A percentile compares a stretch with the other conserved stretches of the same genome.
Conservation (phyloP, 2,113 vertebrate genomes). For the Phycodurus eques region DNA sequence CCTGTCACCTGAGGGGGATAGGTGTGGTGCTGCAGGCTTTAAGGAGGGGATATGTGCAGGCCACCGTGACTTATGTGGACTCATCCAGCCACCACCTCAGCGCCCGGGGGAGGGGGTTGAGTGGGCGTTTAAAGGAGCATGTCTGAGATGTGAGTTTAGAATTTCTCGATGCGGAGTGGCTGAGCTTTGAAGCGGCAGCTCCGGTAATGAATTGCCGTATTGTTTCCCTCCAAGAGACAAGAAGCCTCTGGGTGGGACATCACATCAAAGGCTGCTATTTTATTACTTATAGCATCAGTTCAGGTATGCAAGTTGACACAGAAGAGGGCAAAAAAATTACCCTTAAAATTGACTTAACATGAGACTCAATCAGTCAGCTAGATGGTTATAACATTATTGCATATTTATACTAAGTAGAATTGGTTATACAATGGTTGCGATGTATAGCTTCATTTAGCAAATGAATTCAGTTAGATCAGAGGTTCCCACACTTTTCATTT, state of each 20-base stretch:
- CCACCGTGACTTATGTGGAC: conserved; percentile 69
- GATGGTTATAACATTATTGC: not conserved
- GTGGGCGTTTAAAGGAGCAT: conserved; percentile 61
- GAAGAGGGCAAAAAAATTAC: conserved; percentile 54
- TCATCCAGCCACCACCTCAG: conserved; percentile 67
- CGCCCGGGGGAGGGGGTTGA: conserved; percentile 54
- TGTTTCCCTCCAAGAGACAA: conserved; percentile 57
- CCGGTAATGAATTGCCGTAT: conserved; percentile 71
- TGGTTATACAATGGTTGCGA: too few species aligned
- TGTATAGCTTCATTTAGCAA: too few species aligned
- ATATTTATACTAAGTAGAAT: not conserved
- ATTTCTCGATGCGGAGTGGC: conserved; percentile 61
- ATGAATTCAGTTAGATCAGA: too few species aligned
- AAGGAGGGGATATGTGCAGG: conserved; percentile 57
- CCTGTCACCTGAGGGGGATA: conserved; percentile 63
- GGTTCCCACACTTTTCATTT: too few species aligned
- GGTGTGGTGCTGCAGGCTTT: conserved; percentile 63
- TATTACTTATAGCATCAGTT: conserved; percentile 64
- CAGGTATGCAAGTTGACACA: conserved; percentile 68
- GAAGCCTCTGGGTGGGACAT: conserved; percentile 65
- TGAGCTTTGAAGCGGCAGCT: conserved; percentile 69
- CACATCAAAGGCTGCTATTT: conserved; percentile 72
- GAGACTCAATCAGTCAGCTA: not conserved
- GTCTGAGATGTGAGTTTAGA: conserved; percentile 62
- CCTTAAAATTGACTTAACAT: conserved; percentile 20